Conservation (phyloP, 2,113 vertebrate species). For the Tretioscincus oriximinensis region DNA sequence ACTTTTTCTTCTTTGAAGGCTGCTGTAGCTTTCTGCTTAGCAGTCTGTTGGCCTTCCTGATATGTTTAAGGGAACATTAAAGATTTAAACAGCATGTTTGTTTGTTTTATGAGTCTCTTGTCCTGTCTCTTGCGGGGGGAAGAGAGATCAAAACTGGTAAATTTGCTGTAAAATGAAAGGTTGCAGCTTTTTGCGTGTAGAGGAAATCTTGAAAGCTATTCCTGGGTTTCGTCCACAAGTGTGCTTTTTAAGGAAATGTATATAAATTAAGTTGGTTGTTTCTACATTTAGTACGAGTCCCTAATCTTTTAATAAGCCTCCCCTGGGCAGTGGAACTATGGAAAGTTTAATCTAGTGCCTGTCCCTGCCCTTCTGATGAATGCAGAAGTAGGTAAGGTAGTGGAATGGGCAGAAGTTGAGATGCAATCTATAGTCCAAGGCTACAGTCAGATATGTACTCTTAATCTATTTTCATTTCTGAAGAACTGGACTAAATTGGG, state of each 20-base stretch:
- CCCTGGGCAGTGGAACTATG: too few relatives aligned
- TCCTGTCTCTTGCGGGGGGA: background rate
- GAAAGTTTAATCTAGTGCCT: too few relatives aligned
- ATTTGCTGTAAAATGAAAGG: background rate
- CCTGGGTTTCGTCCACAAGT: background rate
- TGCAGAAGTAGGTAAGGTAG: too few relatives aligned
- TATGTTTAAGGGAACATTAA: rapidly evolving
- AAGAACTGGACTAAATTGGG: too few relatives aligned
- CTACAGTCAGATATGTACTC: too few relatives aligned
- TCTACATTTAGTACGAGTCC: too few relatives aligned
- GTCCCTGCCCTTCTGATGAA: too few relatives aligned
- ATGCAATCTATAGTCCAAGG: too few relatives aligned
- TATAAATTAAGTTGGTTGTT: too few relatives aligned
- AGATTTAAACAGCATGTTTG: background rate
- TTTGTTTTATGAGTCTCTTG: background rate
- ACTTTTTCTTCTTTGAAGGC: background rate
- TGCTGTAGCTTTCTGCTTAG: background rate
- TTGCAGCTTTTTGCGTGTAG: background rate
- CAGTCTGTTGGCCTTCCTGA: background rate
- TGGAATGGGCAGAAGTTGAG: too few relatives aligned
- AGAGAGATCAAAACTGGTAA: background rate
- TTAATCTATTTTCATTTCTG: too few relatives aligned
- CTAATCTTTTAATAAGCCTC: too few relatives aligned
- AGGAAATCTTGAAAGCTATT: background rate
- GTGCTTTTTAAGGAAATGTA: background rate